phyloP scores from a whole-genome alignment of 1,140 invertebrate genomes.

The Stratiolaelaps scimitus region DNA sequence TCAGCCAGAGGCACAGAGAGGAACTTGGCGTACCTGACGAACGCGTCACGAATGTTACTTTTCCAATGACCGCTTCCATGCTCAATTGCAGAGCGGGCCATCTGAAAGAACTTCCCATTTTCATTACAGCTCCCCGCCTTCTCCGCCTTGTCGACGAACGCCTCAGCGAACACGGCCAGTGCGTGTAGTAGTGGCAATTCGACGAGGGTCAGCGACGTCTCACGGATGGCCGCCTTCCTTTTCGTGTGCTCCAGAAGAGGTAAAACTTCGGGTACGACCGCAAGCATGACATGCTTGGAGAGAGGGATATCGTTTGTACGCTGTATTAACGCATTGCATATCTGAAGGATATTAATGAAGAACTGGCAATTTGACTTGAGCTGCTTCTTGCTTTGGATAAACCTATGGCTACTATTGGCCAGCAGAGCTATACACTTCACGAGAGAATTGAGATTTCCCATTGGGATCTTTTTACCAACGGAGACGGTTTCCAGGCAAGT shows the following conservation, averaged over 20 bases:
- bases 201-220: slow-evolving; percentile 1
- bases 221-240: background rate
- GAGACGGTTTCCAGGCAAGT: background rate
- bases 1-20: background rate
- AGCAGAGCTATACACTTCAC: slow-evolving; percentile 3
- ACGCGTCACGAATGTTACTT: slow-evolving; percentile 6
- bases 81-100: background rate
- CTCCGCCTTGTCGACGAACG: background rate
- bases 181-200: background rate
- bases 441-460: slow-evolving; percentile 4
- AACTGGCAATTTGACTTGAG: background rate
- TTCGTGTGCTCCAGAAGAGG: background rate
- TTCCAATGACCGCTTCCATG: slow-evolving; percentile 14
- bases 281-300: background rate
- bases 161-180: background rate
- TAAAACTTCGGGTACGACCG: background rate
- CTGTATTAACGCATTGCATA: background rate
- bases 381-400: background rate
- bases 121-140: background rate
- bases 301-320: background rate
- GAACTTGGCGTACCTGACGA: slow-evolving; percentile 4
- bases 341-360: slow-evolving; percentile 1
- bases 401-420: background rate
- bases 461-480: background rate
- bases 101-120: background rate